phyloP scores from a whole-genome alignment of 2,113 vertebrate genomes.

The Heterotis niloticus region DNA sequence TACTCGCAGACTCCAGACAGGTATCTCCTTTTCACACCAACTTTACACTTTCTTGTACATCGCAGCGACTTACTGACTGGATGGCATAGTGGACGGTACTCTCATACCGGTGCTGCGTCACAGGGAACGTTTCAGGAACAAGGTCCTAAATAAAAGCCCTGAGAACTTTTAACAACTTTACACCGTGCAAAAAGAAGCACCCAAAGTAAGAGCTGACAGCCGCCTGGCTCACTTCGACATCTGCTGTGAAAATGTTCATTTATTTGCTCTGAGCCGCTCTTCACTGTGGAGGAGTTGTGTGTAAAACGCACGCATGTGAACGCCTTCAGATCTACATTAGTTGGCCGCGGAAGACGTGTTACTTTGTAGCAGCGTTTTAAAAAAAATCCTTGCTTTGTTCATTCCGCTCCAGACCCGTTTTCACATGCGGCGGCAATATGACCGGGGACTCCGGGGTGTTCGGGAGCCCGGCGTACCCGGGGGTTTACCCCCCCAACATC shows the following conservation, averaged over 20 bases:
- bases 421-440: constrained; percentile 75
- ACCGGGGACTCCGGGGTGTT: constrained; percentile 76
- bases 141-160: too few species aligned
- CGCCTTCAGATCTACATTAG: too few species aligned
- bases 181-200: too few species aligned
- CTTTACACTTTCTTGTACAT: background rate
- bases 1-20: constrained; percentile 44
- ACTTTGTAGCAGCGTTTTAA: background rate
- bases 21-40: constrained; percentile 30
- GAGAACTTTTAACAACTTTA: too few species aligned
- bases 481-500: constrained; percentile 80
- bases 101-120: background rate
- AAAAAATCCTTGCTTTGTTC: background rate
- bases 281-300: too few species aligned
- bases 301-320: too few species aligned
- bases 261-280: too few species aligned
- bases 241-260: too few species aligned
- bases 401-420: constrained; percentile 57
- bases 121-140: background rate
- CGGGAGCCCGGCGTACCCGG: constrained; percentile 81
- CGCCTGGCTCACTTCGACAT: too few species aligned
- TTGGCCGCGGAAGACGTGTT: background rate
- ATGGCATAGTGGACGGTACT: background rate
- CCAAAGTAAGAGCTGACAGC: too few species aligned
- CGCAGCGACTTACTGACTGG: background rate